phyloP scores from a whole-genome alignment of 2,888 invertebrate genomes.

The Petrolisthes manimaculis region DNA sequence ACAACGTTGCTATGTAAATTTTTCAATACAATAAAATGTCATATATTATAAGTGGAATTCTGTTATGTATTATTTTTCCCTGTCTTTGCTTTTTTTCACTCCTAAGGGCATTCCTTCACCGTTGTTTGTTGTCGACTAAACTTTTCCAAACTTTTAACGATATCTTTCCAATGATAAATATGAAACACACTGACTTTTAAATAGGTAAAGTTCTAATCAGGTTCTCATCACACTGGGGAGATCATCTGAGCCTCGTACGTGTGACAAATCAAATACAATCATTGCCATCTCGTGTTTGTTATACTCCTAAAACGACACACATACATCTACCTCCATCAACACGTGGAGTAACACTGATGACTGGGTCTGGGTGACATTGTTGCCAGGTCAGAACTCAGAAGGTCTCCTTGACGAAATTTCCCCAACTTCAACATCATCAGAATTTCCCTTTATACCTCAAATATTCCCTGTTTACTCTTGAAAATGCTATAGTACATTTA shows the following conservation, averaged over 20 bases:
- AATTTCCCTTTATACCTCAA: no score
- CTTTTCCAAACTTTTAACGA: neutral
- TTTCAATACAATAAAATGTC: no score
- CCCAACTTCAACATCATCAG: no score
- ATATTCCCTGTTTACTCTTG: no score
- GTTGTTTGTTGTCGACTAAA: neutral
- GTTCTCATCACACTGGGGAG: neutral
- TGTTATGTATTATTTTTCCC: neutral
- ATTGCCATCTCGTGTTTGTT: conserved; percentile 10
- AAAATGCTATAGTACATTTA: no score
- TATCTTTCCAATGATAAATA: neutral
- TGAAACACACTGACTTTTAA: no score
- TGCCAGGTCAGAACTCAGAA: no score
- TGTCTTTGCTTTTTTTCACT: neutral
- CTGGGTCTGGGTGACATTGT: conserved; percentile 3
- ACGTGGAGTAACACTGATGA: conserved; percentile 31
- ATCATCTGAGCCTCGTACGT: neutral
- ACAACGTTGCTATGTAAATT: no score
- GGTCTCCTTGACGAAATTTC: no score
- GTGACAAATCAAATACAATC: neutral
- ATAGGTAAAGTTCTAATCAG: no score
- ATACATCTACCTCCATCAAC: neutral
- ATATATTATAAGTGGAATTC: neutral
- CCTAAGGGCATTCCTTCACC: neutral
- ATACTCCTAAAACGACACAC: neutral